phyloP scores from a whole-genome alignment of 53 echinoderm and acorn worm genomes.

The Mesocentrotus franciscanus region DNA sequence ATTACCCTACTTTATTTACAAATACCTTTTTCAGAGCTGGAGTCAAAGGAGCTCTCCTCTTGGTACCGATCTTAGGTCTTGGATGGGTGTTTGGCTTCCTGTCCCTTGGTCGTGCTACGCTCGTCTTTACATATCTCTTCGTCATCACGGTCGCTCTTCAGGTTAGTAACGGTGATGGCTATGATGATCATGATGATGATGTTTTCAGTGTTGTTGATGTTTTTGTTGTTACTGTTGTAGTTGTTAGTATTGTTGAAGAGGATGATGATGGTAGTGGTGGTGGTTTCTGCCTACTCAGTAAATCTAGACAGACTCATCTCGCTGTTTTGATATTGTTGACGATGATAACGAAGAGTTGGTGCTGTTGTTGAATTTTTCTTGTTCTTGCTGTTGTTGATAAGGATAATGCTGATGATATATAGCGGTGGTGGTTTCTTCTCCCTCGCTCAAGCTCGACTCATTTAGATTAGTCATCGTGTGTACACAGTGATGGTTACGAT shows the following conservation, averaged over 20 bases:
- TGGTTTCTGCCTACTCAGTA: neutral
- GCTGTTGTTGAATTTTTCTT: no score
- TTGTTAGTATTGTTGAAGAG: neutral
- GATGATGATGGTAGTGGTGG: neutral
- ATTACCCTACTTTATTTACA: neutral
- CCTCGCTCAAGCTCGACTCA: no score
- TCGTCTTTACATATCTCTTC: slow-evolving; percentile 57
- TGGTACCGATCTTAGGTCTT: slow-evolving; percentile 54
- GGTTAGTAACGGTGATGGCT: neutral
- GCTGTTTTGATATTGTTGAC: no score
- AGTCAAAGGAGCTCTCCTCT: slow-evolving; percentile 56
- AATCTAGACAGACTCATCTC: neutral
- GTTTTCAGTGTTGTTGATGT: neutral
- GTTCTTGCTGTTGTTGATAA: no score
- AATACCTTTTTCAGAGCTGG: slow-evolving; percentile 22
- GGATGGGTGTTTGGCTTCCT: slow-evolving; percentile 59
- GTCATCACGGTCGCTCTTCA: slow-evolving; percentile 42
- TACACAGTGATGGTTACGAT: no score
- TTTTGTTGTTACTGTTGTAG: no score
- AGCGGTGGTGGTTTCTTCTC: no score
- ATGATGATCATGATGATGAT: slow-evolving; percentile 28
- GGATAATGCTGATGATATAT: no score
- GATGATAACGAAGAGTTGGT: neutral
- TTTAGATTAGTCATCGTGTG: no score
- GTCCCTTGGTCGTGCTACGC: neutral